Evolutionary conservation across 2,797 vertebrate genomes (phyloP), one percentile per base, ranked within the genome.

Genomic region (Malurus leucopterus): DNA sequence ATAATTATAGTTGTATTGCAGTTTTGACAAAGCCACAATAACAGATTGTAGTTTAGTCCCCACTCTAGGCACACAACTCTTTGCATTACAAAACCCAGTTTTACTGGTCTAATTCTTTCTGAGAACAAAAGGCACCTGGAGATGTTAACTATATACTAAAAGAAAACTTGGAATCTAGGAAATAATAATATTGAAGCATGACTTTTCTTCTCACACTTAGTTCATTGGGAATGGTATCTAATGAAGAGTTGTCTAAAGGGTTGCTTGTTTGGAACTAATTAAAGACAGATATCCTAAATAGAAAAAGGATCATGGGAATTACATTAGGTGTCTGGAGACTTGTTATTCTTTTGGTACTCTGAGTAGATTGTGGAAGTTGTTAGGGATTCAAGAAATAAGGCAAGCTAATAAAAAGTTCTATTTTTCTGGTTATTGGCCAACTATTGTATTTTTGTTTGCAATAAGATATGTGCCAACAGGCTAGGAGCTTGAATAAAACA

Each of bases 201-300:
- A 95, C 90, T 94, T 92, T 94, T 89, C 88, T 91, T 93, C 89
- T 95, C 11, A 3, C 84, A 88, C 88, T 94, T 93, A 77, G 91
- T 92, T 96, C 94, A 94, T 88, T 94, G 95, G 95, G 94, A 96
- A 96, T 95, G 93, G 93, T 95, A 96, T 96, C 90, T 95, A 96
- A 90, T 85, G 92, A 96, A 95, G 93, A 95, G 93, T 93, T 91
- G 94, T 96, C 84, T 95, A 94, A 97, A 96, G 95, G 89, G 88
- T 96, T 95, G 93, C 96, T 95, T 97, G 95, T 90, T 97, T 96
- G 94, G 95, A 96, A 96, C 96, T 97, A 98, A 98, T 97, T 97
- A 97, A 97, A 96, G 95, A 96, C 95, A 97, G 93, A 96, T 97
- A 96, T 92, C 92, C 93, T 96, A 97, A 97, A 97, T 95, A 97